Conservation (phyloP, 2,113 vertebrate species). For the Malurus melanocephalus region DNA sequence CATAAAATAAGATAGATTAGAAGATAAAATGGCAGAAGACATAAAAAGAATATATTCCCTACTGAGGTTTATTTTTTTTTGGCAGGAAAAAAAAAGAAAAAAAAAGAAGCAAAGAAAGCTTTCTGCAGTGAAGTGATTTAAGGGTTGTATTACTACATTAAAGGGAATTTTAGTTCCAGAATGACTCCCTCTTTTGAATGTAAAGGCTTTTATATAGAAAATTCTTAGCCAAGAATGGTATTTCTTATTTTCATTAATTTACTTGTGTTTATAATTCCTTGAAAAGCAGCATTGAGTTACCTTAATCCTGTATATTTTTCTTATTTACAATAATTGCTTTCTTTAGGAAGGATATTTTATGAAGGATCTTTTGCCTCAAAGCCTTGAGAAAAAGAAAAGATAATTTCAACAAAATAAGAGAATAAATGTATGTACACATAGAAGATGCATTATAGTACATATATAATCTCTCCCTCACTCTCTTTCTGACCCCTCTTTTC, state of each 20-base stretch:
- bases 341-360: background rate
- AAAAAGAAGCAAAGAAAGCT: background rate
- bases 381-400: background rate
- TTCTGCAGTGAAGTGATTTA: background rate
- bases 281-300: background rate
- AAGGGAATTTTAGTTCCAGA: background rate
- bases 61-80: background rate
- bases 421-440: background rate
- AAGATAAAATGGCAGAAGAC: background rate
- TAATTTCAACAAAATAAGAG: background rate
- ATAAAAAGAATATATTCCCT: background rate
- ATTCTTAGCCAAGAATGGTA: background rate
- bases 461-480: background rate
- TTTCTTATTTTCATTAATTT: background rate
- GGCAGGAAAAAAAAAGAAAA: background rate
- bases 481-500: background rate
- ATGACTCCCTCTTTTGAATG: background rate
- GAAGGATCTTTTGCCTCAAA: background rate
- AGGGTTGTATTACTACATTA: background rate
- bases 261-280: background rate
- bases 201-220: background rate
- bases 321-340: background rate
- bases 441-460: background rate
- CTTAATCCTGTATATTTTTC: background rate
- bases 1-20: background rate